Conservation (phyloP, 2,113 vertebrate genomes). For the Ictalurus furcatus region DNA sequence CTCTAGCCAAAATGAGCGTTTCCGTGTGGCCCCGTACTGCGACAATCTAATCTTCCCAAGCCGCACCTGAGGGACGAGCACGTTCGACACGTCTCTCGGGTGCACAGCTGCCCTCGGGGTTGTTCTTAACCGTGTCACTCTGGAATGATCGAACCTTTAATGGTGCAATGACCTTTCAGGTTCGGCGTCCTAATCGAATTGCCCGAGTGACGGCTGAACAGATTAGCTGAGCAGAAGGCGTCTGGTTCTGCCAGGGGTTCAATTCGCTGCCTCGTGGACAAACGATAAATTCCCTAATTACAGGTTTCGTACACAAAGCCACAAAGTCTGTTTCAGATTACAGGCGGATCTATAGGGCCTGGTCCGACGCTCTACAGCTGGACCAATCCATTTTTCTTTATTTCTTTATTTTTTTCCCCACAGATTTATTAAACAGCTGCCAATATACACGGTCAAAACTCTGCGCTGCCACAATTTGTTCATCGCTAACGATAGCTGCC, state of each 20-base stretch:
- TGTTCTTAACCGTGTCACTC: constrained; percentile 22
- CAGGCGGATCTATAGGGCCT: neutral
- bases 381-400: neutral
- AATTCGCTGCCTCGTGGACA: constrained; percentile 24
- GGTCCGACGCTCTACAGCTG: neutral
- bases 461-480: neutral
- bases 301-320: neutral
- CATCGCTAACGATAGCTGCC: neutral
- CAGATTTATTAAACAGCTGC: neutral
- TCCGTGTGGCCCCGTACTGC: neutral
- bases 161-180: constrained; percentile 67
- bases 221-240: constrained; percentile 45
- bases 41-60: neutral
- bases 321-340: constrained; percentile 32
- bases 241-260: constrained; percentile 41
- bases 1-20: neutral
- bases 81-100: neutral
- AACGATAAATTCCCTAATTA: constrained; percentile 25
- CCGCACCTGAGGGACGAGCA: neutral
- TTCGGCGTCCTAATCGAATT: constrained; percentile 65
- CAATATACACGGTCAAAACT: neutral
- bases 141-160: constrained; percentile 46
- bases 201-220: constrained; percentile 30
- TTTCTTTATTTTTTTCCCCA: neutral
- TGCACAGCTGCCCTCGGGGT: constrained; percentile 34